Percentiles rank a stretch among this genome's conserved stretches.
phyloP scores from a whole-genome alignment of 2,797 vertebrate species.

The Macroramphosus scolopax region DNA sequence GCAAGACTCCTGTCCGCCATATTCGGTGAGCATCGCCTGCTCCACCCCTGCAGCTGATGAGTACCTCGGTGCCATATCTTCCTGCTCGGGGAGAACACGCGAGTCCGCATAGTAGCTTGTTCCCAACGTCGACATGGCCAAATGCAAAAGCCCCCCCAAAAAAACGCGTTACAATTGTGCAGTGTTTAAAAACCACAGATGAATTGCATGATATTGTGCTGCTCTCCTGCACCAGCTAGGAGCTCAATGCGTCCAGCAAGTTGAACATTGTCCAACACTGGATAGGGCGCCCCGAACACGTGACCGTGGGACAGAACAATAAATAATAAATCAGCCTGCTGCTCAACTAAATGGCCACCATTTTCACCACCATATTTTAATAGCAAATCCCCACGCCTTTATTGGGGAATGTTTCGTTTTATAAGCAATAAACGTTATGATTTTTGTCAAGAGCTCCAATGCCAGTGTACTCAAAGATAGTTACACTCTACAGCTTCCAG shows the following conservation, averaged over 20 bases:
- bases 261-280: conserved; percentile 86
- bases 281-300: conserved; percentile 89
- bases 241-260: conserved; percentile 93
- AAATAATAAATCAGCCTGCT: conserved; percentile 98
- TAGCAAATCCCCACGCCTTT: conserved; percentile 91
- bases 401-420: conserved; percentile 87
- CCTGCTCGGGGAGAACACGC: conserved; percentile 87
- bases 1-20: conserved; percentile 90
- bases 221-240: conserved; percentile 82
- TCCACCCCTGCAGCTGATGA: conserved; percentile 82
- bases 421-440: conserved; percentile 84
- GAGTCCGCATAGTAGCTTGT: conserved; percentile 93
- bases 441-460: conserved; percentile 79
- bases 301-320: conserved; percentile 95
- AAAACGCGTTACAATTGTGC: conserved; percentile 44
- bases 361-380: conserved; percentile 96
- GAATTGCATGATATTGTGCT: conserved; percentile 80
- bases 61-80: conserved; percentile 88
- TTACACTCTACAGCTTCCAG: too few species aligned
- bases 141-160: too few species aligned
- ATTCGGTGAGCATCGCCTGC: conserved; percentile 85
- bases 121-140: conserved; percentile 89
- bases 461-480: conserved; percentile 19
- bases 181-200: conserved; percentile 77
- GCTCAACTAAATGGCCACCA: conserved; percentile 91